Evolutionary conservation across 2,888 invertebrate species (phyloP).

Genomic region (Tinea semifulvella): DNA sequence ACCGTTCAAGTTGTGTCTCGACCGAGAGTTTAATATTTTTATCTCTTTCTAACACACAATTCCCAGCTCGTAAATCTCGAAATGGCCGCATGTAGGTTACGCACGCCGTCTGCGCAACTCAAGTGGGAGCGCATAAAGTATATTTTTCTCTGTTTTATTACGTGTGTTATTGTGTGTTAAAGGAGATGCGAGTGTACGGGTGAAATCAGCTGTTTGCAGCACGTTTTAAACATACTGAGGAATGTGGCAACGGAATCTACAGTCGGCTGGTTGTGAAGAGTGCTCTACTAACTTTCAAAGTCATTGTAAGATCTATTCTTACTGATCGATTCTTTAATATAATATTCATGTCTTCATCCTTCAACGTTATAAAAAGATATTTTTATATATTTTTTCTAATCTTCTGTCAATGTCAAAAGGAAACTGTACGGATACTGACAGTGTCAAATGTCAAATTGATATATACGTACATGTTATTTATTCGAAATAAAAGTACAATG

Average conservation of each 20-base stretch:
- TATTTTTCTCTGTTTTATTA: constrained; percentile 67
- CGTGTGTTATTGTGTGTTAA: constrained; percentile 58
- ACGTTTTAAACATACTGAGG: constrained; percentile 65
- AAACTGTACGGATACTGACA: too few relatives aligned
- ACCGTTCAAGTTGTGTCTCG: constrained; percentile 47
- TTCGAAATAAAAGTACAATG: too few relatives aligned
- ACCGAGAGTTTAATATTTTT: constrained; percentile 59
- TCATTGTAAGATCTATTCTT: too few relatives aligned
- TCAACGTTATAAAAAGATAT: too few relatives aligned
- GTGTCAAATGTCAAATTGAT: too few relatives aligned
- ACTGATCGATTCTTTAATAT: too few relatives aligned
- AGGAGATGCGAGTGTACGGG: constrained; percentile 59
- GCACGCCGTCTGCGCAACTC: constrained; percentile 62
- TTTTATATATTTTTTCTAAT: too few relatives aligned
- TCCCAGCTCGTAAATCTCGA: constrained; percentile 69
- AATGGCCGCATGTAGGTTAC: constrained; percentile 70
- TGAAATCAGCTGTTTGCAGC: constrained; percentile 66
- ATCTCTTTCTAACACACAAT: constrained; percentile 65
- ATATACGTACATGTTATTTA: too few relatives aligned
- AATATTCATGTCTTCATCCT: too few relatives aligned
- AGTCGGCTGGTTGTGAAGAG: constrained; percentile 33
- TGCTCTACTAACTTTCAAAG: too few relatives aligned
- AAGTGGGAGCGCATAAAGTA: constrained; percentile 61
- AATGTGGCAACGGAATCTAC: constrained; percentile 63
- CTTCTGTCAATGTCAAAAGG: too few relatives aligned